Conservation (phyloP, 2,888 invertebrate genomes). For the Bellardia pandia region DNA sequence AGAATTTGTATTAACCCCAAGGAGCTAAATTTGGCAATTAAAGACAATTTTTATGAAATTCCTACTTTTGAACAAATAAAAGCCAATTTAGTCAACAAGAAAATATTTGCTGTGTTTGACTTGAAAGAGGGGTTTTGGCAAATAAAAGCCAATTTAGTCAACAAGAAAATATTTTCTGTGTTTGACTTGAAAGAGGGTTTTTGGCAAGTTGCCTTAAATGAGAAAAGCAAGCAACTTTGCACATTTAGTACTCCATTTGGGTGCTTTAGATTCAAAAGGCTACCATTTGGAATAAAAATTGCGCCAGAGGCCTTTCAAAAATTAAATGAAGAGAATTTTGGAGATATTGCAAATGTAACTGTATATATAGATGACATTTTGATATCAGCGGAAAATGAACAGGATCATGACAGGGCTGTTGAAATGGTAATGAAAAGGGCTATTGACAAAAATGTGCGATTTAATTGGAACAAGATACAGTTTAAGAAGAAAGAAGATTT, state of each 20-base stretch:
- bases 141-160: no score
- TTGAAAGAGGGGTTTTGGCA: slow-evolving; percentile 69
- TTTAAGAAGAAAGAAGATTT: slow-evolving; percentile 9
- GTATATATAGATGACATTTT: slow-evolving; percentile 28
- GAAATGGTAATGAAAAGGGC: slow-evolving; percentile 31
- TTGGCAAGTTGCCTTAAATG: no score
- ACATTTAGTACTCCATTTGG: slow-evolving; percentile 67
- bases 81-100: slow-evolving; percentile 67
- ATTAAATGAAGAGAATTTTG: slow-evolving; percentile 57
- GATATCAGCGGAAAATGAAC: slow-evolving; percentile 1
- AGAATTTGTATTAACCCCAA: no score
- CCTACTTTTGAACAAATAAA: slow-evolving; percentile 68
- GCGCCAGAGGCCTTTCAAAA: slow-evolving; percentile 64
- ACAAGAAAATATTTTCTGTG: no score
- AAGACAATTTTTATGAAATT: slow-evolving; percentile 74
- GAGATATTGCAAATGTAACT: slow-evolving; percentile 45
- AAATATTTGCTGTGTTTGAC: slow-evolving; percentile 72
- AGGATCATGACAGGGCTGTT: slow-evolving; percentile 6
- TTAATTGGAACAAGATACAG: slow-evolving; percentile 12
- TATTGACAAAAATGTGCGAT: slow-evolving; percentile 31
- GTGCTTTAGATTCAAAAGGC: slow-evolving; percentile 50
- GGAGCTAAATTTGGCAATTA: no score
- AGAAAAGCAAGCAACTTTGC: slow-evolving; percentile 47
- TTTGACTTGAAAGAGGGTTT: no score
- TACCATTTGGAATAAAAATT: slow-evolving; percentile 64